Percentiles rank a stretch among this genome's conserved stretches.
These are phyloP conservation scores for Canis aureus DNA, from an alignment of 2,113 vertebrate species.

Conservation along the genomic window DNA sequence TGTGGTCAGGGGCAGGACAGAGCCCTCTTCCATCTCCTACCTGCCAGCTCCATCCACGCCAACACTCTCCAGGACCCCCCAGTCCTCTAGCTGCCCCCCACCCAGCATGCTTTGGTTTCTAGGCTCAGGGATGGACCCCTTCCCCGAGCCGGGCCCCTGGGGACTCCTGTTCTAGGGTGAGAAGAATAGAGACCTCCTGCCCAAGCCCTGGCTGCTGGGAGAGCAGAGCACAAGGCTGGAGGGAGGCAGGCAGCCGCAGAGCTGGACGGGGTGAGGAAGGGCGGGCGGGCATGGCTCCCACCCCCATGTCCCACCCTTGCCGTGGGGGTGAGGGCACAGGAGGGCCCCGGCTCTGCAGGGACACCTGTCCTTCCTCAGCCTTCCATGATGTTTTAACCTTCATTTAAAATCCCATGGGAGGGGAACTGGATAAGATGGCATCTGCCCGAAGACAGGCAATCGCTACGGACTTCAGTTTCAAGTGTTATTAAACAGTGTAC, in stretches of 20 bases:
- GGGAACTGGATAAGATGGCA: neutral
- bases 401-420: neutral
- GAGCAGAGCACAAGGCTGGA: neutral
- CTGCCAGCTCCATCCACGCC: neutral
- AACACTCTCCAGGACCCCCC: accelerated
- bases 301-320: accelerated
- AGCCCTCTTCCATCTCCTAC: accelerated
- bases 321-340: accelerated
- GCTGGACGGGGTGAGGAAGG: accelerated
- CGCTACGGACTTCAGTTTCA: neutral
- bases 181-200: accelerated
- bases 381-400: too few species aligned
- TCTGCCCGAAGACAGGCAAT: accelerated
- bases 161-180: neutral
- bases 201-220: neutral
- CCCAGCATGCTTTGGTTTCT: accelerated
- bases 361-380: neutral
- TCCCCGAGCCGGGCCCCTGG: neutral
- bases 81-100: too few species aligned
- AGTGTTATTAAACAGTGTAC: accelerated
- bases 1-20: accelerated
- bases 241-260: accelerated
- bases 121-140: accelerated
- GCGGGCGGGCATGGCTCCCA: accelerated
- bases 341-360: accelerated